Percentiles rank a stretch among this genome's conserved stretches.
These are phyloP conservation scores for Cephus pygmeus DNA, from an alignment of 2,888 invertebrate genomes.

Conservation along the genomic window DNA sequence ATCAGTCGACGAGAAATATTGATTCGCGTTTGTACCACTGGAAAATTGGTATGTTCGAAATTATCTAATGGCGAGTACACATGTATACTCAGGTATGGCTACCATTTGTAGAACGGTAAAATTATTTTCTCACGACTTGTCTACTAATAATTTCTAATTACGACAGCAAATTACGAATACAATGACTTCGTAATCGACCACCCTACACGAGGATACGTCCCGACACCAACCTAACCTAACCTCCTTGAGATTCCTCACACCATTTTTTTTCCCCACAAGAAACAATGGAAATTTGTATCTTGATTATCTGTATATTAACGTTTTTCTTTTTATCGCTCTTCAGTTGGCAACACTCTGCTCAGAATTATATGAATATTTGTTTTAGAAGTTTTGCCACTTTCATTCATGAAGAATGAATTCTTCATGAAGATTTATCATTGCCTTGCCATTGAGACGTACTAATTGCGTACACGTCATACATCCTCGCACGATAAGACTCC, in stretches of 20 bases:
- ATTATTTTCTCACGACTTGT: not conserved
- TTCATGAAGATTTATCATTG: not conserved
- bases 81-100: not conserved
- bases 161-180: not conserved
- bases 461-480: not conserved
- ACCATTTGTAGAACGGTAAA: not conserved
- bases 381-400: not conserved
- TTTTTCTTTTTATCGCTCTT: not conserved
- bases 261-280: not conserved
- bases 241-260: not conserved
- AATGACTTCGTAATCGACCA: not conserved
- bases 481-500: not conserved
- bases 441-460: not conserved
- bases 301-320: not conserved
- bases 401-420: not conserved
- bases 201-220: not conserved
- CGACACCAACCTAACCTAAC: not conserved
- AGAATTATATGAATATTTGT: not conserved
- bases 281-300: not conserved
- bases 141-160: not conserved
- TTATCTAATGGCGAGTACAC: not conserved
- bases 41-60: not conserved
- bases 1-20: not conserved
- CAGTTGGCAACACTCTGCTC: not conserved
- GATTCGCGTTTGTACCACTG: not conserved